Evolutionary conservation across 2,113 vertebrate genomes (phyloP), one percentile per base, ranked within the genome.

Genomic region (Cephalopterus ornatus): DNA sequence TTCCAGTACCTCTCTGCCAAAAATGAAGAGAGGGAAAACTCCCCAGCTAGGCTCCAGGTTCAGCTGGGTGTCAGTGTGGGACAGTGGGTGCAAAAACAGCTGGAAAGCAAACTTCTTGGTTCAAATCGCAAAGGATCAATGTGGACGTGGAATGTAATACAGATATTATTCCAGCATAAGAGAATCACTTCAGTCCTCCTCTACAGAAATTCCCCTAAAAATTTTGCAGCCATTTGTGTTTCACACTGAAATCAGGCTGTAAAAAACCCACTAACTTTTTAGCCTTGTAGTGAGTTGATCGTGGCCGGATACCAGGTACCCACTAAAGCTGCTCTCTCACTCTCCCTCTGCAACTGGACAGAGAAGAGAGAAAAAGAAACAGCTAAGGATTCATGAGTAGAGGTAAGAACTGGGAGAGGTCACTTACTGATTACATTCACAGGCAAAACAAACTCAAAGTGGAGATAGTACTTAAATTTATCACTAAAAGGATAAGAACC

Each of bases 101-200:
- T 58, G 13, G 11, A 22, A 78, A 28, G 19, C 30, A 79, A 79
- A 72, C 5, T 59, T 58, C 42, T 28, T 56, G 39, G 3, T n/a
- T 33, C 28, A 55, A 78, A 67, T 26, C 35, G 46, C 50, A 56
- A 21, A 68, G 16, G n/a, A 35, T 44, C 16, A 55, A 6, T 1
- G 0, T 24, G 20, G 39, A 33, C 12, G 6, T 24, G 47, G 26
- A 17, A 13, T 3, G 3, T 52, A 24, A 70, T 22, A 22, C 1
- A 50, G 30, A 18, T 14, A 20, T 27, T 39, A 12, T 11, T 42
- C 24, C 56, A 59, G 18, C 41, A 5, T 16, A 90, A 37, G 1
- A 70, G 56, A 80, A 76, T 53, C 28, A 52, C 8, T 83, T 92
- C 20, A 6, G 24, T 70, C 19, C 33, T 32, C 17, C 49, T 49